These are phyloP conservation scores for Neuroscelio doddi DNA, from an alignment of 2,888 invertebrate species.

Conservation along the genomic window DNA sequence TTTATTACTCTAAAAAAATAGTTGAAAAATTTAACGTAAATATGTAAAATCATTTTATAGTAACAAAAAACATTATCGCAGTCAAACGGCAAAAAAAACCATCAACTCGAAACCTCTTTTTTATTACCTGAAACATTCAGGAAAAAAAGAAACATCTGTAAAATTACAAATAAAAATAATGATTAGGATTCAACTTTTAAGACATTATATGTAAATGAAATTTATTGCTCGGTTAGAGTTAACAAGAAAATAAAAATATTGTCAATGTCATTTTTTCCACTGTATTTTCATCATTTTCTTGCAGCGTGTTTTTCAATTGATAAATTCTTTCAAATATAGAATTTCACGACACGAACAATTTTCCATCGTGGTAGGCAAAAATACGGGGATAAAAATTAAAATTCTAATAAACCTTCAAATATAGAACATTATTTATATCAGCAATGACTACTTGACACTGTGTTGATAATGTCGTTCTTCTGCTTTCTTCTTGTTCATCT, in stretches of 20 bases:
- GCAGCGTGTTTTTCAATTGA: slow-evolving; percentile 9
- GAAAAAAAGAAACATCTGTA: too few relatives aligned
- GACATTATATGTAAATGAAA: neutral
- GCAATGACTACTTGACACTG: slow-evolving; percentile 47
- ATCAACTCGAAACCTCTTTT: too few relatives aligned
- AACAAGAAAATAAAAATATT: neutral
- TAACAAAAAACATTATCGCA: too few relatives aligned
- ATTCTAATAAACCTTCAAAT: slow-evolving; percentile 46
- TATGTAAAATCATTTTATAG: too few relatives aligned
- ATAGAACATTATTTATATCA: slow-evolving; percentile 49
- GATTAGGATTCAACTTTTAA: too few relatives aligned
- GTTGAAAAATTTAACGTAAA: too few relatives aligned
- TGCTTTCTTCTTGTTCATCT: slow-evolving; percentile 3
- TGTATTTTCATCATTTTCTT: slow-evolving; percentile 5
- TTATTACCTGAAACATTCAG: too few relatives aligned
- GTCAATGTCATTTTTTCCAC: neutral
- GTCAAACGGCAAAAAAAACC: too few relatives aligned
- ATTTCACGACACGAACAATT: slow-evolving; percentile 10
- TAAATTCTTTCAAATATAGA: slow-evolving; percentile 11
- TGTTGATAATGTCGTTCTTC: slow-evolving; percentile 34
- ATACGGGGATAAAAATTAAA: slow-evolving; percentile 41
- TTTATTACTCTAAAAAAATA: too few relatives aligned
- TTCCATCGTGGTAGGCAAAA: slow-evolving; percentile 29
- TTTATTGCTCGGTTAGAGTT: too few relatives aligned
- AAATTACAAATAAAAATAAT: too few relatives aligned